These are phyloP conservation scores for Prochilodus magdalenae DNA, from an alignment of 2,113 vertebrate species.

Conservation along the genomic window DNA sequence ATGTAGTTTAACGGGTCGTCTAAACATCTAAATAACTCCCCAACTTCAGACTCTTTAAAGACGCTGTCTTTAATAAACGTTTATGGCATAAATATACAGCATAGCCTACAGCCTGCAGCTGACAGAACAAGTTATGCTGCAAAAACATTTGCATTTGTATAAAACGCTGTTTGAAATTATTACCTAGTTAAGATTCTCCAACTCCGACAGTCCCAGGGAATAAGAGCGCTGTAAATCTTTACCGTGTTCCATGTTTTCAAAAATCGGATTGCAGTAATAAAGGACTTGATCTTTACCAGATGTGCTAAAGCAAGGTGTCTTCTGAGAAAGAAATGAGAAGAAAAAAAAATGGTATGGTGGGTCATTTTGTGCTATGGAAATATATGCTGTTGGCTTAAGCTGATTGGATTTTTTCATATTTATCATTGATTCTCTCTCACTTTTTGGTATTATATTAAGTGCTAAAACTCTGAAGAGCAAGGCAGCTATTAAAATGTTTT, in stretches of 20 bases:
- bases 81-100: not conserved
- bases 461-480: no score
- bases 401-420: no score
- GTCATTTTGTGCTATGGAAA: no score
- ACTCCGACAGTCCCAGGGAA: not conserved
- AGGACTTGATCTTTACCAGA: constrained; percentile 3
- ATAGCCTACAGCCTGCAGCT: not conserved
- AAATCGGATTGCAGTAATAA: not conserved
- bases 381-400: no score
- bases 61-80: not conserved
- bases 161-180: not conserved
- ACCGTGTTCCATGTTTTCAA: not conserved
- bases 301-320: not conserved
- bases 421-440: not conserved
- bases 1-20: not conserved
- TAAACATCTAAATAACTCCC: not conserved
- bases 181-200: not conserved
- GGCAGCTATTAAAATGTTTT: no score
- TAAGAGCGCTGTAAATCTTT: not conserved
- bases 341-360: no score
- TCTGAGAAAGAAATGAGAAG: no score
- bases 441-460: no score
- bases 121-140: not conserved
- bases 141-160: not conserved
- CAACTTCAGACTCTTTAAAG: not conserved